Evolutionary conservation across 2,113 vertebrate species (phyloP), one percentile per base, ranked within the genome.

Genomic region (Phalacrocorax pelagicus): DNA sequence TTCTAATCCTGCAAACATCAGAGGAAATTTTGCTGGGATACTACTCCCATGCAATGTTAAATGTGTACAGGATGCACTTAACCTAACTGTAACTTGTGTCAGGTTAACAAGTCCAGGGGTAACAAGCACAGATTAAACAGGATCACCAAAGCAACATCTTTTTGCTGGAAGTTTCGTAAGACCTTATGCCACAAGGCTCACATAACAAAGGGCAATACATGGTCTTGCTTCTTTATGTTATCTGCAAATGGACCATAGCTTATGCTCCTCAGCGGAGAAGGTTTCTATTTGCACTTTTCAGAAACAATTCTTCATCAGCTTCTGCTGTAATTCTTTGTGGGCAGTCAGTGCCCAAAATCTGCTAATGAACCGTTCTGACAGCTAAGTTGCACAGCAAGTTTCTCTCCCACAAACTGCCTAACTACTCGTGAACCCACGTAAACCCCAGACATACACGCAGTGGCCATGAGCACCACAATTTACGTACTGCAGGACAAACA

Each of bases 361-460:
- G 81, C 92, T 40, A 87, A 1, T 95, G 95, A 97, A 61, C 58
- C 69, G 73, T 65, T 80, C 70, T 46, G 95, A 89, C 77, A 80
- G 89, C 57, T 27, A 65, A 90, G 51, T 16, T 58, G 94, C 78
- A 89, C 22, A 73, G 94, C 81, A 85, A 87, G 88, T 81, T 94
- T 84, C 81, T 81, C 49, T 91, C 67, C 58, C 87, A 72, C 75
- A 81, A 49, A n/a, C 49, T 3, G 51, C n/a, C 73, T 92, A 69
- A 92, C 84, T 54, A 46, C 62, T 92, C 0, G 0, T 63, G 83
- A 94, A 85, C 47, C 42, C 42, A 44, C 42, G 42, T 36, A 52
- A 75, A 65, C 78, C 52, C 34, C 73, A 18, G 36, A 71, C 52
- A 69, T 4, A 52, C 42, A 47, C 0, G 0, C 36, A 47, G 15